These are phyloP conservation scores for Sycophaga agraensis DNA, from an alignment of 1,140 invertebrate genomes.

Conservation along the genomic window DNA sequence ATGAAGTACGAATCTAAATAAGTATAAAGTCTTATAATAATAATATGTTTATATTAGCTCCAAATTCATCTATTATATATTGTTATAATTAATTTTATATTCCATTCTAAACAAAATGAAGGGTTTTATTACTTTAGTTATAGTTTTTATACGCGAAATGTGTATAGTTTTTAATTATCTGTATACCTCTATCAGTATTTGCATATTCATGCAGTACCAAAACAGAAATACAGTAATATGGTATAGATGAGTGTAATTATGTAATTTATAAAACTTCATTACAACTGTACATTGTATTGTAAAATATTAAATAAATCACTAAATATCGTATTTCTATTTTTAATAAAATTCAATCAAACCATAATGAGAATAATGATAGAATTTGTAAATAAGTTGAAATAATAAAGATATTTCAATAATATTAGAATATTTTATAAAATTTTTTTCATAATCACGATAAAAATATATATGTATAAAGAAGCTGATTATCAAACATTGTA, in stretches of 20 bases:
- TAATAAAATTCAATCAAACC: neutral
- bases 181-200: slow-evolving; percentile 26
- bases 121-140: neutral
- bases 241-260: slow-evolving; percentile 4
- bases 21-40: no score
- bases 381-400: slow-evolving; percentile 14
- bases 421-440: no score
- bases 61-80: neutral
- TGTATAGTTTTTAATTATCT: slow-evolving; percentile 14
- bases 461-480: no score
- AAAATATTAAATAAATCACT: slow-evolving; percentile 2
- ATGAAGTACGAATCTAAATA: no score
- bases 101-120: no score
- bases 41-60: no score
- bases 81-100: neutral
- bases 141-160: neutral
- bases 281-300: slow-evolving; percentile 29
- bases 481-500: no score
- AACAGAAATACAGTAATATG: neutral
- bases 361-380: neutral
- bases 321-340: neutral
- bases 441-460: no score
- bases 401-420: no score
- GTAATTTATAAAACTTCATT: slow-evolving; percentile 42
- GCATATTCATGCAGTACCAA: slow-evolving; percentile 5